phyloP scores from a whole-genome alignment of 1,140 invertebrate genomes.

The Tetramorium parvispinum region DNA sequence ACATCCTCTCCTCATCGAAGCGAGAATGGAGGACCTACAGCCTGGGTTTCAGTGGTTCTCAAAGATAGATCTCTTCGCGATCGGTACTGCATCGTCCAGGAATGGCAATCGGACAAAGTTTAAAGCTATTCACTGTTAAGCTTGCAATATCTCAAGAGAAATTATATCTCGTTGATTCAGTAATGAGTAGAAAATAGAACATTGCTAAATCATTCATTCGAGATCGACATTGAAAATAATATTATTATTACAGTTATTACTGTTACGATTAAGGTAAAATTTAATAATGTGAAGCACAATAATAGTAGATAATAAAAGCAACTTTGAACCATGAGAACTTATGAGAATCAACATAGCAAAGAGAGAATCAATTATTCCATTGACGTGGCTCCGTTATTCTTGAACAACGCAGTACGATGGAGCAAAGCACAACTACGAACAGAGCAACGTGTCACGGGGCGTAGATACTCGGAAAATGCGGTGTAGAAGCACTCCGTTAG shows the following conservation, averaged over 20 bases:
- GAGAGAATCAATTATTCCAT: background rate
- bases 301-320: background rate
- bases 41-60: conserved; percentile 65
- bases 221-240: background rate
- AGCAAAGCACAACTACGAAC: conserved; percentile 43
- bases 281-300: background rate
- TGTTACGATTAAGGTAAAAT: background rate
- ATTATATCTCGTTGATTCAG: background rate
- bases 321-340: background rate
- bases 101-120: background rate
- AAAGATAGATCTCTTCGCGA: background rate
- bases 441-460: conserved; percentile 65
- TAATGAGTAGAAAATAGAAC: background rate
- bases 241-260: no score
- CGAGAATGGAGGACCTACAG: conserved; percentile 65
- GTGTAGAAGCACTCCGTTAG: conserved; percentile 57
- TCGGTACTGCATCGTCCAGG: background rate
- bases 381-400: background rate
- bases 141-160: background rate
- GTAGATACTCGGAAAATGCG: conserved; percentile 59
- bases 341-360: background rate
- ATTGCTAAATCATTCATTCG: background rate
- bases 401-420: conserved; percentile 47
- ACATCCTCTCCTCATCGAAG: conserved; percentile 71
- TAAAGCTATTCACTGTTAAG: background rate